phyloP scores from a whole-genome alignment of 2,113 vertebrate species.

The Rhinopomastus cyanomelas region DNA sequence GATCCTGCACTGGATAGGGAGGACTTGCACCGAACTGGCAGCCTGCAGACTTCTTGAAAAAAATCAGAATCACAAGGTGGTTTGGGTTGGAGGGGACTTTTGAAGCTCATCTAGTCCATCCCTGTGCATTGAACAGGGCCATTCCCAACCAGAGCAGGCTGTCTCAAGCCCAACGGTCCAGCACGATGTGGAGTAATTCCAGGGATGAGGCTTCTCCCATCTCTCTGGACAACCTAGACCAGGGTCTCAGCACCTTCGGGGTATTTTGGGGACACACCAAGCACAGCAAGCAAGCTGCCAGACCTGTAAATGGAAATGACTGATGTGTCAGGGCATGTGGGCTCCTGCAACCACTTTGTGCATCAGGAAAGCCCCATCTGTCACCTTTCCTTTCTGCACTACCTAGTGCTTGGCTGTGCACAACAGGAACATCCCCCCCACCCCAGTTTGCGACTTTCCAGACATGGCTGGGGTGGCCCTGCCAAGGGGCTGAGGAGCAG shows the following conservation, averaged over 20 bases:
- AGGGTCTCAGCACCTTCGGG: background rate
- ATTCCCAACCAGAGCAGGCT: background rate
- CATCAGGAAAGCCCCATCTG: background rate
- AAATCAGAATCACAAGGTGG: background rate
- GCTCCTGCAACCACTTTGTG: background rate
- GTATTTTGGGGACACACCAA: background rate
- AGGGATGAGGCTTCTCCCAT: background rate
- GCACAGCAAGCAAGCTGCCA: background rate
- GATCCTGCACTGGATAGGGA: background rate
- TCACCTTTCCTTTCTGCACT: background rate
- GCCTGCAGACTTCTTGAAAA: background rate
- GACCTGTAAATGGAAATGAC: background rate
- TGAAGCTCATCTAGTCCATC: background rate
- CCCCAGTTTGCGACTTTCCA: no score
- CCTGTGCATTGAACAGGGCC: background rate
- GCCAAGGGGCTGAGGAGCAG: fast-evolving
- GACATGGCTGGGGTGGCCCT: background rate
- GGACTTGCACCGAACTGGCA: background rate
- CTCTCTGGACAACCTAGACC: background rate
- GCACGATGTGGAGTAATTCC: background rate
- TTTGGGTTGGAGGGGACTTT: background rate
- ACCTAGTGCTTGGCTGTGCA: background rate
- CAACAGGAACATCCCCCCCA: background rate
- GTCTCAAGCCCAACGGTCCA: background rate
- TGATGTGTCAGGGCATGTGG: background rate